Evolutionary conservation across 2,888 invertebrate species (phyloP), one percentile per base, ranked within the genome.

Genomic region (Sepioteuthis lessoniana): DNA sequence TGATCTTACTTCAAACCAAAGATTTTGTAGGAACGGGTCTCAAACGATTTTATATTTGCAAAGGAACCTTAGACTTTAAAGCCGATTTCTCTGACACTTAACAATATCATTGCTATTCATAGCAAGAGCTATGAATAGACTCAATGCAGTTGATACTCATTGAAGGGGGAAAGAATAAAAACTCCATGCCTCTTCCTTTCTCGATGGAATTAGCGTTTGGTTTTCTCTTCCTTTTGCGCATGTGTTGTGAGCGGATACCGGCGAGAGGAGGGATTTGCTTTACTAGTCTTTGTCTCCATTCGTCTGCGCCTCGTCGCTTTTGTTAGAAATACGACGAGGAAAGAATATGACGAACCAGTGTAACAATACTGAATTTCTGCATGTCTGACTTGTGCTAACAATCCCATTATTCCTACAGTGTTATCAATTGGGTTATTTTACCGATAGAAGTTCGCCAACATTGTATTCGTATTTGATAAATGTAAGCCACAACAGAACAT

Each of bases 361-460:
- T 76, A 76, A 76, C 76, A 76, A 76, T 76, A 76, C n/a, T 76
- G n/a, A n/a, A 76, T 76, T n/a, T 76, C 76, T 76, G 16, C n/a
- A 76, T n/a, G n/a, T 76, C 13, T 76, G 76, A 31, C 76, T 31
- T 76, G 76, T n/a, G 50, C 50, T 55, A 76, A 76, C 76, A 76
- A 35, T 76, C n/a, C n/a, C n/a, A 16, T 76, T 76, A 76, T 35
- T 76, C n/a, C 76, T 35, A n/a, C 16, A 35, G n/a, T 76, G 10
- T n/a, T n/a, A 76, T n/a, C 76, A 76, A 76, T 35, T 76, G n/a
- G 76, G 76, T 76, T 76, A 76, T 76, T 76, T 76, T 76, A 35
- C n/a, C 76, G 16, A 16, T 76, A 76, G 76, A 76, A n/a, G n/a
- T 16, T 76, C 76, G 13, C 16, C 19, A 35, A 76, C 35, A 76